A percentile compares a stretch with the other conserved stretches of the same genome.
Evolutionary conservation across 2,888 invertebrate species (phyloP).

Genomic region (Drosophila eohydei): DNA sequence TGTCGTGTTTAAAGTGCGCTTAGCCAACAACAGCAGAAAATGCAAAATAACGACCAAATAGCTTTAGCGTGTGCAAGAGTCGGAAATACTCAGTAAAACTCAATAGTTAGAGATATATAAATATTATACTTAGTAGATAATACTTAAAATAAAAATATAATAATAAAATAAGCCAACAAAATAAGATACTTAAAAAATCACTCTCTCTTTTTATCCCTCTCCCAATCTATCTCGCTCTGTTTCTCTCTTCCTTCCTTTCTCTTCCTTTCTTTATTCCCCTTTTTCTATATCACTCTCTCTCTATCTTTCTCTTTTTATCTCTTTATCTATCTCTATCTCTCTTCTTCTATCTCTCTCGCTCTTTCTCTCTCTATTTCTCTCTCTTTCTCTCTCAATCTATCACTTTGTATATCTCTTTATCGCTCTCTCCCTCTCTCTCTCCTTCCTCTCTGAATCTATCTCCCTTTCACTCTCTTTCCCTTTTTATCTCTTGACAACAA

Average conservation of each 20-base stretch:
- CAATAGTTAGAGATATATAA: background rate
- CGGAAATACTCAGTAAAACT: background rate
- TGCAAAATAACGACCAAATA: slow-evolving; percentile 4
- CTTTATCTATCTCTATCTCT: background rate
- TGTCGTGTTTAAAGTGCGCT: slow-evolving; percentile 36
- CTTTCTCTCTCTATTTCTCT: background rate
- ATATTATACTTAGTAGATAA: too few relatives aligned
- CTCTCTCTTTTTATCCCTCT: too few relatives aligned
- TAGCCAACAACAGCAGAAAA: slow-evolving; percentile 20
- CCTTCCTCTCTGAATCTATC: background rate
- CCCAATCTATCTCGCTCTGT: too few relatives aligned
- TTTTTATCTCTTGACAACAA: background rate
- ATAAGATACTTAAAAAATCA: too few relatives aligned
- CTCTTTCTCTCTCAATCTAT: too few relatives aligned
- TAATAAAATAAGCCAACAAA: too few relatives aligned
- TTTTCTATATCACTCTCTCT: background rate
- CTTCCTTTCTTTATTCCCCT: too few relatives aligned
- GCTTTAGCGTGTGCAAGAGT: background rate
- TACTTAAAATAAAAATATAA: too few relatives aligned
- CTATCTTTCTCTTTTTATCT: background rate
- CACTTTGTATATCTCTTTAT: too few relatives aligned
- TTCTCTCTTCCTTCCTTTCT: too few relatives aligned
- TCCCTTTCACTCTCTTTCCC: background rate
- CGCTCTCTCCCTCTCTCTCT: background rate
- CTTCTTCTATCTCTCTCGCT: background rate